phyloP scores from a whole-genome alignment of 2,888 invertebrate species.

The Shargacucullia verbasci region DNA sequence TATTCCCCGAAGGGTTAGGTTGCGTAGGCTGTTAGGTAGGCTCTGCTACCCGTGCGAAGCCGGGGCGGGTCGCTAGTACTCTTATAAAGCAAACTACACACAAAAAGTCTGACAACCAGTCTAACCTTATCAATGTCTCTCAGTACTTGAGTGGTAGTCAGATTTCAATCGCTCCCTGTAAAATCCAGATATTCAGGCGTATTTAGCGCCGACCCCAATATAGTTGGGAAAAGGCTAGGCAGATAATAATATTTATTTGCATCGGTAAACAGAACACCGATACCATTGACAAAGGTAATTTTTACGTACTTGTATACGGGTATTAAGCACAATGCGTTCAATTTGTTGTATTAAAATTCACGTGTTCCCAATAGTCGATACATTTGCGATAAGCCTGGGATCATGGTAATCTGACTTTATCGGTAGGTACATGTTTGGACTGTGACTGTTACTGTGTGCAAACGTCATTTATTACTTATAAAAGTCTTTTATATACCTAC shows the following conservation, averaged over 20 bases:
- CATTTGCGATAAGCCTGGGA: constrained; percentile 68
- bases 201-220: too few relatives aligned
- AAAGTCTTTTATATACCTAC: constrained; percentile 3
- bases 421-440: constrained; percentile 54
- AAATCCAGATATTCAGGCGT: too few relatives aligned
- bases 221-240: not conserved
- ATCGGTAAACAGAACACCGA: constrained; percentile 16
- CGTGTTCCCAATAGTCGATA: constrained; percentile 63
- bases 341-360: constrained; percentile 64
- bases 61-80: too few relatives aligned
- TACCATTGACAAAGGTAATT: constrained; percentile 35
- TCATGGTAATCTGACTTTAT: constrained; percentile 74
- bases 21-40: too few relatives aligned
- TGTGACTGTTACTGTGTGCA: constrained; percentile 45
- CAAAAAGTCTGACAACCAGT: too few relatives aligned
- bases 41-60: too few relatives aligned
- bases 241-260: constrained; percentile 1
- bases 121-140: too few relatives aligned
- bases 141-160: too few relatives aligned
- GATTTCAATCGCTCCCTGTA: too few relatives aligned
- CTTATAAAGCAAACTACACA: too few relatives aligned
- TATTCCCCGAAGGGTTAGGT: too few relatives aligned
- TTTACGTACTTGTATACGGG: constrained; percentile 45
- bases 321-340: constrained; percentile 45
- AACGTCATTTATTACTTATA: constrained; percentile 34